These are phyloP conservation scores for Volucella bombylans DNA, from an alignment of 2,888 invertebrate genomes.

Conservation along the genomic window DNA sequence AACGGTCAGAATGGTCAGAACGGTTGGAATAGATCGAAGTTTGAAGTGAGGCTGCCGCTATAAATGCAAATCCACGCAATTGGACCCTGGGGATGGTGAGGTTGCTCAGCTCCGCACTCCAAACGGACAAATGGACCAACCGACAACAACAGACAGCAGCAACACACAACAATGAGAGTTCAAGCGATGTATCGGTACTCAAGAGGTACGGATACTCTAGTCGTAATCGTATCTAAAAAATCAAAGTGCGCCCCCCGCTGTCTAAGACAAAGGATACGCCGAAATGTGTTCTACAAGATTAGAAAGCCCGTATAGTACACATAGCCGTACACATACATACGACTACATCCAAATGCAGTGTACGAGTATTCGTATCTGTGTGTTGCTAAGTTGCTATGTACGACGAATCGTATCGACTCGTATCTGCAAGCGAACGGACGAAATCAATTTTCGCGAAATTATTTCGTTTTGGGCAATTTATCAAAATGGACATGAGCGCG, in stretches of 20 bases:
- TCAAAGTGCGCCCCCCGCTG: slow-evolving; percentile 25
- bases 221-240: slow-evolving; percentile 6
- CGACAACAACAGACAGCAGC: too few relatives aligned
- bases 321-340: too few relatives aligned
- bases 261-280: slow-evolving; percentile 68
- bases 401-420: neutral
- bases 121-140: neutral
- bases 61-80: slow-evolving; percentile 60
- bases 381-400: neutral
- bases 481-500: slow-evolving; percentile 76
- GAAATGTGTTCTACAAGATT: slow-evolving; percentile 71
- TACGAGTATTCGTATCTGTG: too few relatives aligned
- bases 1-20: too few relatives aligned
- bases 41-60: slow-evolving; percentile 42
- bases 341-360: too few relatives aligned
- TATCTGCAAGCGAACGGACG: slow-evolving; percentile 14
- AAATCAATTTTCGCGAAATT: slow-evolving; percentile 75
- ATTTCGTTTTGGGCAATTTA: slow-evolving; percentile 76
- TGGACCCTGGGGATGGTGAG: slow-evolving; percentile 45
- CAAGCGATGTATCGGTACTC: slow-evolving; percentile 48
- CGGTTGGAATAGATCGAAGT: slow-evolving; percentile 33
- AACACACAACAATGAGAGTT: slow-evolving; percentile 52
- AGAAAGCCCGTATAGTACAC: slow-evolving; percentile 56
- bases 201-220: too few relatives aligned
- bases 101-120: slow-evolving; percentile 45